Conservation (phyloP, 1,140 invertebrate species). For the Drosophila watanabei region DNA sequence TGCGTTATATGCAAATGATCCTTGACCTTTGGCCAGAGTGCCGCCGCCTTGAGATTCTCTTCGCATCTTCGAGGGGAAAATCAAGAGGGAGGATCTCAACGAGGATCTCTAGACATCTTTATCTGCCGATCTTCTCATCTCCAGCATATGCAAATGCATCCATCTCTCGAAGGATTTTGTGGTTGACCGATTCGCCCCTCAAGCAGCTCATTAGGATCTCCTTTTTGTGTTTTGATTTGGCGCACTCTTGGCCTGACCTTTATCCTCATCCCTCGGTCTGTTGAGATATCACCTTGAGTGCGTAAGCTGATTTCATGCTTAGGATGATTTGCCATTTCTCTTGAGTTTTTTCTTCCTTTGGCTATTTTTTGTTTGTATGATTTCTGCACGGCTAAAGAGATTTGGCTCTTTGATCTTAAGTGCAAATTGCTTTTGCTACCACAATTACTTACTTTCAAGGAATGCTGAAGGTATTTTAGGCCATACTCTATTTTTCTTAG, state of each 20-base stretch:
- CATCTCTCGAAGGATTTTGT: constrained; percentile 46
- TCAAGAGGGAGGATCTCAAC: constrained; percentile 34
- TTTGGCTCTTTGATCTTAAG: constrained; percentile 59
- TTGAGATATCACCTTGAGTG: constrained; percentile 68
- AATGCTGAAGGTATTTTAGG: neutral
- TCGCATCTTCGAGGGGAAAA: constrained; percentile 19
- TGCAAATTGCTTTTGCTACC: constrained; percentile 65
- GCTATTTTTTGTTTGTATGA: constrained; percentile 28
- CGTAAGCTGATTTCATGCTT: constrained; percentile 77
- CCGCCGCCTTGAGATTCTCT: constrained; percentile 34
- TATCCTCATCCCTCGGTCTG: constrained; percentile 30
- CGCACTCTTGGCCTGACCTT: constrained; percentile 61
- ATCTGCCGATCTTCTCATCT: constrained; percentile 29
- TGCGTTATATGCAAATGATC: constrained; percentile 58
- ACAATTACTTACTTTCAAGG: constrained; percentile 18
- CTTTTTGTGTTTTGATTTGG: constrained; percentile 66
- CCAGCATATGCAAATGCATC: constrained; percentile 61
- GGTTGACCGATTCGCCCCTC: constrained; percentile 59
- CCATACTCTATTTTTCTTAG: neutral
- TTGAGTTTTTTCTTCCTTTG: constrained; percentile 27
- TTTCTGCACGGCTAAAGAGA: constrained; percentile 25
- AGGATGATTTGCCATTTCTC: constrained; percentile 70
- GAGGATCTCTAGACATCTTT: constrained; percentile 22
- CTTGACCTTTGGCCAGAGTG: constrained; percentile 47
- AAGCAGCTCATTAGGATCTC: constrained; percentile 58